Evolutionary conservation across 2,888 invertebrate genomes (phyloP), one percentile per base, ranked within the genome.

Genomic region (Aspidiotus destructor): DNA sequence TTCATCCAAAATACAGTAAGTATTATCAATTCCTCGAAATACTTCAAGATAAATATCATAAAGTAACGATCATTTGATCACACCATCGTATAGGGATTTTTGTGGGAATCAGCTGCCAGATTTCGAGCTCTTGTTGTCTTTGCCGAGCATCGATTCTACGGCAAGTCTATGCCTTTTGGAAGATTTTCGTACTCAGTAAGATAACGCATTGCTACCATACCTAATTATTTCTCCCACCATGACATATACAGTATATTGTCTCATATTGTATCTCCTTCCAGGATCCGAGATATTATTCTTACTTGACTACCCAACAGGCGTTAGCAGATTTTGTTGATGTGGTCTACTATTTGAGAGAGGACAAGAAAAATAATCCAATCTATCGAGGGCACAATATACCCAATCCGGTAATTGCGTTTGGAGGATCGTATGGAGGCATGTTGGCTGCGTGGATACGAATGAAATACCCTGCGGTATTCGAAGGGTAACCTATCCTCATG

Each of bases 391-490:
- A 28, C 28, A 5, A 7, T 17, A 1, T 73, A n/a, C 76, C 80
- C 69, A 83, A 87, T 73, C 89, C 93, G 0, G 91, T 97, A 7
- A 86, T 98, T 72, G 89, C 89, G 1, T 84, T 86, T 76, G 82
- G 86, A 75, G 91, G 97, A 0, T 96, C 95, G 0, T 98, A 99
- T 77, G 98, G 98, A 0, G 98, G 98, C 41, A 98, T 99, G 98
- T 79, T 99, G 41, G 83, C 97, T 0, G 90, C 97, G 0, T 99
- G 97, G 89, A 84, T 98, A 75, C 84, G 97, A 53, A 88, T 95
- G 78, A 98, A 97, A 78, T 98, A 97, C 79, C 97, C 97, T 0
- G 89, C 92, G 75, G 76, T 91, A 44, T 85, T 95, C 9, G 79
- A 82, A 42, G 97, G 86, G 86, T 86, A 75, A 73, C 13, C 28